Evolutionary conservation across 2,113 vertebrate species (phyloP), one percentile per base, ranked within the genome.

Genomic region (Eurypyga helias): DNA sequence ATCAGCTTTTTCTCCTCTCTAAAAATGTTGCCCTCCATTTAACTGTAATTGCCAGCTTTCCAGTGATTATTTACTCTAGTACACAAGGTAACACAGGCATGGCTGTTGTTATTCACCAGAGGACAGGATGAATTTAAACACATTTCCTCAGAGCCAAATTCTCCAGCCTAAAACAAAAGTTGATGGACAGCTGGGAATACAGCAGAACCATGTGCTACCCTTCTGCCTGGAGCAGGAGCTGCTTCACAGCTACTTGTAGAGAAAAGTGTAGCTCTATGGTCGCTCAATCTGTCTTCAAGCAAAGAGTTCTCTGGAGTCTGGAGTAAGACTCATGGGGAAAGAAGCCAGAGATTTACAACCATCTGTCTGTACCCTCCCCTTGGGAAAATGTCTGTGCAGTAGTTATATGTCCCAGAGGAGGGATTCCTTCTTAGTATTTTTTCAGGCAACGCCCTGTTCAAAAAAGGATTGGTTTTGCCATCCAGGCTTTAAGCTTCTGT

Each of bases 21-120:
- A 24, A 88, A 94, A 97, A 81, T 0, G 0, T 79, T 97, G 83
- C 67, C 79, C 81, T 89, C 60, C 17, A 3, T 94, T 95, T 95
- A 91, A 83, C 33, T 72, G 26, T 87, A 94, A 92, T 93, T 96
- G 73, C 55, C 62, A 87, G 34, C 55, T 80, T 94, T 95, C 36
- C 89, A 66, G 21, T 46, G 92, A 89, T 95, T 97, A 89, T 96
- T 97, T 97, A 95, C 81, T 96, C 61, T 93, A 8, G 72, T 77
- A 20, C 26, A 38, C 72, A 76, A 93, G 86, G 92, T 55, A 89
- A 93, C 52, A 54, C 38, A 91, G 45, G 64, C 86, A 65, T 25
- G 29, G 70, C 21, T 83, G 62, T 58, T 89, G 43, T 75, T 82
- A 91, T 17, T 25, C 92, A 79, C 87, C 46, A 89, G 80, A 76